A percentile compares a stretch with the other conserved stretches of the same genome.
These are phyloP conservation scores for Apamea epomidion DNA, from an alignment of 2,888 invertebrate species.

Conservation along the genomic window DNA sequence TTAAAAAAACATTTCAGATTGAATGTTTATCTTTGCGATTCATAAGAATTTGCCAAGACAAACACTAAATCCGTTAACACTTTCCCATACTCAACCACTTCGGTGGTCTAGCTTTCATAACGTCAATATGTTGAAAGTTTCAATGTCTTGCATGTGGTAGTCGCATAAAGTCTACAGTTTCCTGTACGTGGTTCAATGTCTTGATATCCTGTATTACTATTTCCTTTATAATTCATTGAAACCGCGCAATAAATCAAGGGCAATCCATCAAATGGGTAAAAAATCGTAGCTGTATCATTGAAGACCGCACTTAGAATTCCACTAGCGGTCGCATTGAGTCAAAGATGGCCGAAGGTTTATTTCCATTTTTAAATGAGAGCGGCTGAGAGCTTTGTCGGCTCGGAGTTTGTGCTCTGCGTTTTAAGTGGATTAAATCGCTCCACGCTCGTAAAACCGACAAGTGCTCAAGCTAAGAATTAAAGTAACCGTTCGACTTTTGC, in stretches of 20 bases:
- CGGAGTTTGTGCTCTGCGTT: constrained; percentile 90
- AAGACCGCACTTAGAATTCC: constrained; percentile 88
- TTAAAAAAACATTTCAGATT: constrained; percentile 30
- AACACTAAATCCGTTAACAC: constrained; percentile 51
- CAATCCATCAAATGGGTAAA: constrained; percentile 73
- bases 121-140: constrained; percentile 48
- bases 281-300: constrained; percentile 82
- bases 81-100: constrained; percentile 28
- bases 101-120: constrained; percentile 50
- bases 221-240: constrained; percentile 50
- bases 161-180: constrained; percentile 37
- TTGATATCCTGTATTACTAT: constrained; percentile 33
- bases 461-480: constrained; percentile 90
- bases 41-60: constrained; percentile 58
- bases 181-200: constrained; percentile 39
- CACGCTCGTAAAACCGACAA: constrained; percentile 90
- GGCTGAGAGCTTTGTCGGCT: constrained; percentile 90
- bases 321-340: constrained; percentile 87
- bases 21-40: constrained; percentile 33
- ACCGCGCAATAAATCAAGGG: constrained; percentile 58
- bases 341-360: constrained; percentile 90
- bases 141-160: constrained; percentile 45
- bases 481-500: constrained; percentile 90
- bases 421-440: constrained; percentile 91
- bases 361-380: constrained; percentile 91